Evolutionary conservation across 2,113 vertebrate species (phyloP).

Genomic region (Triplophysa siluroides): DNA sequence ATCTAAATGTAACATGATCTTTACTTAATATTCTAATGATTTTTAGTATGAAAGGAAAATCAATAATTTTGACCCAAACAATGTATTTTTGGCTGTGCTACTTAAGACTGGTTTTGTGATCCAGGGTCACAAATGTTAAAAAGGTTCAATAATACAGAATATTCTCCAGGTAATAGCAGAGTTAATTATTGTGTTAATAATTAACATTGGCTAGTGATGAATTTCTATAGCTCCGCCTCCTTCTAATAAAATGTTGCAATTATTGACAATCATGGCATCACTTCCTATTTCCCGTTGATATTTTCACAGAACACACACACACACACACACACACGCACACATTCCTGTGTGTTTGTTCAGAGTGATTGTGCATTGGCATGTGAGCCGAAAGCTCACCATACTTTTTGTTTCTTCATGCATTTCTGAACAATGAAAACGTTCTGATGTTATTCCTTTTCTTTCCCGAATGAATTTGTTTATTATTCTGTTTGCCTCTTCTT

Average conservation of each 20-base stretch:
- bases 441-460: not conserved
- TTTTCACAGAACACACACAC: slow-evolving; percentile 1
- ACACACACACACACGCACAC: slow-evolving; percentile 3
- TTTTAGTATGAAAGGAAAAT: too few species aligned
- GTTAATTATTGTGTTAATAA: too few species aligned
- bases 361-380: slow-evolving; percentile 31
- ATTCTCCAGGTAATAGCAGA: too few species aligned
- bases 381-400: not conserved
- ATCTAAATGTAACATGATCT: too few species aligned
- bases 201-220: not conserved
- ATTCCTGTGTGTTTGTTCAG: slow-evolving; percentile 25
- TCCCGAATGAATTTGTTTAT: slow-evolving; percentile 20
- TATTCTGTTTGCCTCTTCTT: slow-evolving; percentile 39
- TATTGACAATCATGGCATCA: slow-evolving; percentile 31
- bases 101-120: too few species aligned
- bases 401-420: slow-evolving; percentile 17
- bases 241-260: slow-evolving; percentile 13
- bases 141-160: too few species aligned
- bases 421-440: slow-evolving; percentile 22
- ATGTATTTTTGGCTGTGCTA: too few species aligned
- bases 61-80: too few species aligned
- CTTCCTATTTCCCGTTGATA: slow-evolving; percentile 30
- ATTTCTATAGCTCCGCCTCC: not conserved
- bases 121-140: too few species aligned
- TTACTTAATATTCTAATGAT: too few species aligned